Percentiles rank a stretch among this genome's conserved stretches.
phyloP scores from a whole-genome alignment of 2,797 vertebrate genomes.

The Labroides dimidiatus region DNA sequence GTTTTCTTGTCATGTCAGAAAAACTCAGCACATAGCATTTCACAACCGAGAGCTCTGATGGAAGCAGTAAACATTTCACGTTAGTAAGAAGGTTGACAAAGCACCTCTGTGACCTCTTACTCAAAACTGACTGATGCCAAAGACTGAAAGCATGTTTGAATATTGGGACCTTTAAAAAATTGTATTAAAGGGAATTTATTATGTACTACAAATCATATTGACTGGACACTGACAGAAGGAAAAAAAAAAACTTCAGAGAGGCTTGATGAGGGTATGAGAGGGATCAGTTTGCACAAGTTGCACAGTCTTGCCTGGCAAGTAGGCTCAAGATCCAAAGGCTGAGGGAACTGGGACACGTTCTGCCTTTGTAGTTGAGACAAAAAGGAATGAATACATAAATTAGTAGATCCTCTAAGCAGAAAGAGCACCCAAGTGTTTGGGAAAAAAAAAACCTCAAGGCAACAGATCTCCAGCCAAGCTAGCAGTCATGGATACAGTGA shows the following conservation, averaged over 20 bases:
- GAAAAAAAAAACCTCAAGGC: slow-evolving; percentile 51
- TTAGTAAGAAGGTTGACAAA: slow-evolving; percentile 31
- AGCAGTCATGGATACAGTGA: slow-evolving; percentile 41
- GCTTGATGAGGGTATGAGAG: slow-evolving; percentile 23
- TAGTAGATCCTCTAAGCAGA: slow-evolving; percentile 71
- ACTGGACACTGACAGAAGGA: slow-evolving; percentile 42
- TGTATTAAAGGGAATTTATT: slow-evolving; percentile 13
- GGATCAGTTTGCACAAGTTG: slow-evolving; percentile 42
- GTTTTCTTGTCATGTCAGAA: slow-evolving; percentile 4
- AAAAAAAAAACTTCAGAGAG: slow-evolving; percentile 36
- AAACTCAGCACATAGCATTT: background rate
- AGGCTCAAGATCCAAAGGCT: slow-evolving; percentile 57
- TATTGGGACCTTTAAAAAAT: slow-evolving; percentile 5
- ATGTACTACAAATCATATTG: slow-evolving; percentile 4
- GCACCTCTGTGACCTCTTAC: slow-evolving; percentile 8
- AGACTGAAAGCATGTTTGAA: slow-evolving; percentile 9
- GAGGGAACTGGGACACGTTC: slow-evolving; percentile 72
- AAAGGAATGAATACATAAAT: slow-evolving; percentile 86
- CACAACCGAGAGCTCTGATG: background rate
- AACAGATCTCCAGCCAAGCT: slow-evolving; percentile 62
- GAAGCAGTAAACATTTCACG: slow-evolving; percentile 22
- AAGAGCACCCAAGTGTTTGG: slow-evolving; percentile 62
- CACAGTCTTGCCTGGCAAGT: slow-evolving; percentile 49
- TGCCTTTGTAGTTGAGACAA: slow-evolving; percentile 83
- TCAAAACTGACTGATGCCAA: slow-evolving; percentile 7